These are phyloP conservation scores for Muntiacus muntjak DNA, from an alignment of 2,113 vertebrate genomes.

Conservation along the genomic window DNA sequence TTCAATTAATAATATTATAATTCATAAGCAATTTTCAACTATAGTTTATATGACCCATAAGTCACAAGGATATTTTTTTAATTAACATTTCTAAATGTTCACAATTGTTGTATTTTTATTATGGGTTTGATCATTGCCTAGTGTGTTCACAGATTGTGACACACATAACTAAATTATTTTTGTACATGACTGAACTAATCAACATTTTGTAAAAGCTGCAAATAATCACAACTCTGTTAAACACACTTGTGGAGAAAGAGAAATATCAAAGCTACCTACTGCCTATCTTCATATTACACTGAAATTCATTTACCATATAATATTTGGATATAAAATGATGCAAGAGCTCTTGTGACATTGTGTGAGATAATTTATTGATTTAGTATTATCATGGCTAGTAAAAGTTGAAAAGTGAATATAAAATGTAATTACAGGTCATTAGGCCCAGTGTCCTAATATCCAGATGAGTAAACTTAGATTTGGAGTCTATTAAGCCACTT, in stretches of 20 bases:
- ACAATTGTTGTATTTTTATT: background rate
- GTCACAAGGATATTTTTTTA: background rate
- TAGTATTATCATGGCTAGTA: background rate
- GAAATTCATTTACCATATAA: background rate
- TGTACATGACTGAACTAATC: background rate
- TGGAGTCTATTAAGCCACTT: background rate
- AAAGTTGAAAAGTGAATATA: background rate
- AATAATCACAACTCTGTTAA: background rate
- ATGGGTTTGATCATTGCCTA: background rate
- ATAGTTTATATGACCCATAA: background rate
- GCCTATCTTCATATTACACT: background rate
- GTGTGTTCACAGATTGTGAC: background rate
- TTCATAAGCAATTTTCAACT: background rate
- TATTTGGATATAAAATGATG: background rate
- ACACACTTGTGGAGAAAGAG: background rate
- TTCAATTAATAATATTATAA: background rate
- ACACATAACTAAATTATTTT: background rate
- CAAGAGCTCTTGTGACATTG: background rate
- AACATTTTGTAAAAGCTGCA: background rate
- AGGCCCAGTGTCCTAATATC: background rate
- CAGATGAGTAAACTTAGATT: background rate
- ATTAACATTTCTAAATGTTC: background rate
- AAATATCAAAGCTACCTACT: background rate
- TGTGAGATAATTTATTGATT: background rate
- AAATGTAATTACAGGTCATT: background rate